phyloP scores from a whole-genome alignment of 2,888 invertebrate species.

The Brassicogethes aeneus region DNA sequence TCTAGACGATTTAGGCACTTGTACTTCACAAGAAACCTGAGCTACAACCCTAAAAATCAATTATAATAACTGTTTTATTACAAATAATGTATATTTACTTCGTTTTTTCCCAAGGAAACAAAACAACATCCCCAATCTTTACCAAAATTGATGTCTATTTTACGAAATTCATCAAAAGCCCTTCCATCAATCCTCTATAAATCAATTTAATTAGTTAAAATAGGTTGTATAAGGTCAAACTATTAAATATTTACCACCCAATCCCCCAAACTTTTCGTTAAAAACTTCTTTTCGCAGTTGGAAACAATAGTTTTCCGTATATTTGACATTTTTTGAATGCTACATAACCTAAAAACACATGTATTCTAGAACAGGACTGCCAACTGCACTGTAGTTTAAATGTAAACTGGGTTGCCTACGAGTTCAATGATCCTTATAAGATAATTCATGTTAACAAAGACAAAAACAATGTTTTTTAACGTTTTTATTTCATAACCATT shows the following conservation, averaged over 20 bases:
- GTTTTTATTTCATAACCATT: too few relatives aligned
- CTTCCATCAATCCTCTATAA: slow-evolving; percentile 68
- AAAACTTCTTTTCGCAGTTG: slow-evolving; percentile 62
- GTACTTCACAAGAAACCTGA: slow-evolving; percentile 83
- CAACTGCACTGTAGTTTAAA: too few relatives aligned
- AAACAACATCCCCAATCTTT: slow-evolving; percentile 76
- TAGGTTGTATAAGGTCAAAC: background rate
- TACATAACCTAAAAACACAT: slow-evolving; percentile 5
- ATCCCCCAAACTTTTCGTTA: slow-evolving; percentile 54
- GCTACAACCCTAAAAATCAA: slow-evolving; percentile 59
- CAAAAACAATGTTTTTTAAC: too few relatives aligned
- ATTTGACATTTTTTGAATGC: slow-evolving; percentile 32
- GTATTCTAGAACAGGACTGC: too few relatives aligned
- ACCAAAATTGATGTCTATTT: slow-evolving; percentile 64
- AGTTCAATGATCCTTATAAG: too few relatives aligned
- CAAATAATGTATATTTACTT: slow-evolving; percentile 7
- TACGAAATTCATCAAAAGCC: slow-evolving; percentile 61
- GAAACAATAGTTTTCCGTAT: slow-evolving; percentile 61
- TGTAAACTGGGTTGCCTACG: too few relatives aligned
- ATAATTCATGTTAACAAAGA: too few relatives aligned
- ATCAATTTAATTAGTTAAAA: slow-evolving; percentile 1
- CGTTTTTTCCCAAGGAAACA: slow-evolving; percentile 67
- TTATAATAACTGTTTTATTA: background rate
- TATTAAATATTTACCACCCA: slow-evolving; percentile 47
- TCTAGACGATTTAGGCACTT: slow-evolving; percentile 71